These are phyloP conservation scores for Serranus cabrilla DNA, from an alignment of 2,797 vertebrate genomes.

Conservation along the genomic window DNA sequence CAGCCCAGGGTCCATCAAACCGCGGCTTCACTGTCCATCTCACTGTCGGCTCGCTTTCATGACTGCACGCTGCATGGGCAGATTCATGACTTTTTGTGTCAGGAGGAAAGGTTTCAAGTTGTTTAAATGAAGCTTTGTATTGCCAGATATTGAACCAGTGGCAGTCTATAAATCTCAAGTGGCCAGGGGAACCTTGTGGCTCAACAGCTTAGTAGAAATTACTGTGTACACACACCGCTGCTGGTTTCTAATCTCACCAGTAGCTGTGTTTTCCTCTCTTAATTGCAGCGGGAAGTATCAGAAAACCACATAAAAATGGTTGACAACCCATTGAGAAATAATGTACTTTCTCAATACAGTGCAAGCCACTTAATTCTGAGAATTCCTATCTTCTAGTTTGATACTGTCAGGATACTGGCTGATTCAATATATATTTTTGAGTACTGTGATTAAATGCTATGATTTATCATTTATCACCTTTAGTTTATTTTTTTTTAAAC, in stretches of 20 bases:
- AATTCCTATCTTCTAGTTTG: too few species aligned
- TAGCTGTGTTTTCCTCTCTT: constrained; percentile 25
- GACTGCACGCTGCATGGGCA: constrained; percentile 36
- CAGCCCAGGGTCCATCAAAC: constrained; percentile 52
- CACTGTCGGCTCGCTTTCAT: constrained; percentile 31
- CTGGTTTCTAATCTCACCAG: constrained; percentile 18
- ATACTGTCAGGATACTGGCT: too few species aligned
- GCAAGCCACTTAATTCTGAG: too few species aligned
- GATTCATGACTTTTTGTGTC: constrained; percentile 56
- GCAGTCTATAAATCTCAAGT: constrained; percentile 54
- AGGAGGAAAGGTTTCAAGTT: constrained; percentile 37
- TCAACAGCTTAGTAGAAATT: constrained; percentile 36
- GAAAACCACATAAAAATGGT: constrained; percentile 38
- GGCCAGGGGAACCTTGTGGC: constrained; percentile 27
- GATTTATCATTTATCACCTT: too few species aligned
- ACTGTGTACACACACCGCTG: constrained; percentile 22
- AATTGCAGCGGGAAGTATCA: constrained; percentile 28
- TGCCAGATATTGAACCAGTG: constrained; percentile 57
- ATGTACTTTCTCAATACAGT: too few species aligned
- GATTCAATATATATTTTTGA: too few species aligned
- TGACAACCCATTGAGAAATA: too few species aligned
- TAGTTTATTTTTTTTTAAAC: too few species aligned
- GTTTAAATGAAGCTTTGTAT: constrained; percentile 45
- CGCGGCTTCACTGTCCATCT: constrained; percentile 36
- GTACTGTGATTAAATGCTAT: too few species aligned